Evolutionary conservation across 2,888 invertebrate genomes (phyloP), one percentile per base, ranked within the genome.

Genomic region (Epinotia demarniana): DNA sequence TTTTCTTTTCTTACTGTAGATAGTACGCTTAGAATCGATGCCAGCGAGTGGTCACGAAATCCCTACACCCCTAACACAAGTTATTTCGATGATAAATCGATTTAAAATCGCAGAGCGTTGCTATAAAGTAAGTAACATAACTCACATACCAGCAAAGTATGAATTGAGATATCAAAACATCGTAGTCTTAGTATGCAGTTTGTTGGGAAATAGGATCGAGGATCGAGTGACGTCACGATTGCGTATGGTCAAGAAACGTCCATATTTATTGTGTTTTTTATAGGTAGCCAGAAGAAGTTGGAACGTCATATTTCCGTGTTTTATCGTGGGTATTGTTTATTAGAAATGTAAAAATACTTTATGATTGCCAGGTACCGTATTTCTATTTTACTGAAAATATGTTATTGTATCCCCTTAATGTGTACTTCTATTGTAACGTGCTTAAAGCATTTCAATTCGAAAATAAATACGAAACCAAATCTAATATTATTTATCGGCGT

Each of bases 1-100:
- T 87, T 89, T 88, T 85, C 84, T 86, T 85, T 86, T 80, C 80
- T 78, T 79, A 73, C 77, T 82, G 78, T 78, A 80, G 80, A 80
- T 80, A 80, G 11, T 70, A 43, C 58, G 66, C 66, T 43, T n/a
- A 53, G 5, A 53, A n/a, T 53, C 53, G 53, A 46, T 78, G 77
- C 78, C 79, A 82, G 81, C 79, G 80, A 84, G 83, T 80, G 80
- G 82, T 84, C 86, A 83, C 82, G 81, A 81, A 83, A 83, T 82
- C 80, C 81, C 78, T 77, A 72, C 77, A 75, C 72, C 81, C 83
- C 81, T 84, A 84, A 86, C 85, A 86, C 80, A 80, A 85, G 84
- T 87, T 86, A 75, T 73, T 75, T 63, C 78, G 78, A 77, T 13
- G 12, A 13, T 77, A 77, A 78, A 78, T 79, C 76, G 77, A 74